These are phyloP conservation scores for Sitta europaea DNA, from an alignment of 2,113 vertebrate genomes.

Conservation along the genomic window DNA sequence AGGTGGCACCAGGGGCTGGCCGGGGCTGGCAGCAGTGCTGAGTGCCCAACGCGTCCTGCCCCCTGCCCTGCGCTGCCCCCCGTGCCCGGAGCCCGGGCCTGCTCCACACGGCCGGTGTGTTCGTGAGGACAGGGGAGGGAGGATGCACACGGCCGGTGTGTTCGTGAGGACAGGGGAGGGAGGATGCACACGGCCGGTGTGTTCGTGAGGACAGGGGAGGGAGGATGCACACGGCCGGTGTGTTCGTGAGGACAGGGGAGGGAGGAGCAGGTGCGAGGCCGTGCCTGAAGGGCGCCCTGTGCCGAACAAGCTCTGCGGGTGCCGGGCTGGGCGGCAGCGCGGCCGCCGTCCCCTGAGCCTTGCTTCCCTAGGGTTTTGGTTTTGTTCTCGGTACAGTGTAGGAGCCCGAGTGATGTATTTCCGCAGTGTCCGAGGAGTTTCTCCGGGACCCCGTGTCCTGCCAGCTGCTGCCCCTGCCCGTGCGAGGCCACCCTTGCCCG, in stretches of 20 bases:
- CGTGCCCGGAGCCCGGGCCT: not conserved
- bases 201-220: too few species aligned
- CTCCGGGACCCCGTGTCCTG: not conserved
- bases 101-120: accelerated
- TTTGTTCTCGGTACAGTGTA: not conserved
- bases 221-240: accelerated
- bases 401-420: not conserved
- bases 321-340: accelerated
- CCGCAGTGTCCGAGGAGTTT: not conserved
- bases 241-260: accelerated
- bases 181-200: accelerated
- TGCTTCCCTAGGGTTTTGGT: not conserved
- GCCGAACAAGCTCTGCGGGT: accelerated
- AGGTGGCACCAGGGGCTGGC: too few species aligned
- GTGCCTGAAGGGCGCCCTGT: accelerated
- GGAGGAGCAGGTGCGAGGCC: not conserved
- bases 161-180: accelerated
- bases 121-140: accelerated
- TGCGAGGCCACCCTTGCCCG: not conserved
- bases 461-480: not conserved
- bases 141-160: too few species aligned
- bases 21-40: not conserved
- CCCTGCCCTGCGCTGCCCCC: not conserved
- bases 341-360: accelerated
- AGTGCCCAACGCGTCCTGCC: accelerated